Evolutionary conservation across 2,797 vertebrate species (phyloP), one percentile per base, ranked within the genome.

Genomic region (Pitangus sulphuratus): DNA sequence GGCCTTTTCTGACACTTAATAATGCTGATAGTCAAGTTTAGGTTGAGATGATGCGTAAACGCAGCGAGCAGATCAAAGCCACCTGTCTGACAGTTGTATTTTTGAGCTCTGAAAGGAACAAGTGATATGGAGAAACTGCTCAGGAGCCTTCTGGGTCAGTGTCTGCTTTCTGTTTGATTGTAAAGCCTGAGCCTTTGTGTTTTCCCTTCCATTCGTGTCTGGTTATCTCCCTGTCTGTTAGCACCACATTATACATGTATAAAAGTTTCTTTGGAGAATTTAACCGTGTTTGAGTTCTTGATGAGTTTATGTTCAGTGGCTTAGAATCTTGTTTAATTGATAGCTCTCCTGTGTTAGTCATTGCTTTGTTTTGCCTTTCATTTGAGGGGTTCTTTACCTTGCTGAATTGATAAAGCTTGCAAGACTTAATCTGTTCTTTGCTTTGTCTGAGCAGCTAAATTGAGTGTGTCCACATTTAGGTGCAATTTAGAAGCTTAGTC

Each of bases 401-500:
- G 72, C 83, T 79, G 17, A 78, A 66, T 40, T 88, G 94, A 94
- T 95, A 92, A 90, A 87, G 80, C 61, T 87, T 93, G 68, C 75
- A 69, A 65, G 50, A 45, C 64, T 83, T 83, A 71, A 95, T 95
- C 81, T 84, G 51, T 87, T 60, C 77, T 90, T 40, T 68, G 75
- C 74, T 92, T 87, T 92, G 79, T 72, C 62, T 19, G 69, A 71
- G 80, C 54, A 56, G 57, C 84, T 94, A 76, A 90, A 94, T 95
- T 60, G 92, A 94, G 57, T 69, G 54, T 95, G 75, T 90, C 84
- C 58, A 50, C 77, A 78, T 95, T 85, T 83, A 95, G 95, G 87
- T 84, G 92, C 91, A 90, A 80, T 94, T 94, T 86, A 94, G 87
- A 37, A 89, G 93, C 93, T 96, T 72, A 94, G 72, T 97, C 92